Base-by-base conservation (phyloP, 2,797 vertebrate genomes). In the Kryptolebias ocellatus region DNA sequence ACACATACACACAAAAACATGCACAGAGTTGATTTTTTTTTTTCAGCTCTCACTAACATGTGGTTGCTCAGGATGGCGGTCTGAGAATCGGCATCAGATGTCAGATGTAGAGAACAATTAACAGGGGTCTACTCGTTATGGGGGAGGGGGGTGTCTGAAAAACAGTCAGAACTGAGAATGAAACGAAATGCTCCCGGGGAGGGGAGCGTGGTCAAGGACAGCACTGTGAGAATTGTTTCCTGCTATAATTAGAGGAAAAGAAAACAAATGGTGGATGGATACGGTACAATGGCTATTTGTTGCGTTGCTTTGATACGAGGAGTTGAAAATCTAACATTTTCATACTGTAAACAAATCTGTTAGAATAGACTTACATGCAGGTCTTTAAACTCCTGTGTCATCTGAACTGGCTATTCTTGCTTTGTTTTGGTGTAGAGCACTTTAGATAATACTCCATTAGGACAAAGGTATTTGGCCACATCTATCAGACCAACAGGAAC, bases 21-120 rank as follows among this genome's bases (percentile, higher is more conserved):
- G 31, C 31, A 34, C 78, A 45, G 20, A 18, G 49, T 42, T 77
- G 61, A 74, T 83, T 82, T 83, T 60, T 59, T 68, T 81, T 83
- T 59, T 60, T 66, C 69, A 55, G 78, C 76, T 58, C 64, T 74
- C 56, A 55, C 71, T 83, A 84, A 90, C 87, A 85, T 83, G 86
- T 80, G 80, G 78, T 78, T 76, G 75, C 72, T 80, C 47, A 29
- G 75, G 82, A 80, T 52, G 80, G 70, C 71, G 64, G 67, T 69
- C 57, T 31, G 79, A 87, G 83, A 80, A 74, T 64, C 80, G 66
- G 71, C 80, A 75, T 86, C 76, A 83, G 79, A 84, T 81, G 78
- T 86, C 77, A 83, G 81, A 84, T 79, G 78, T 46, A 66, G 81
- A 63, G 80, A 81, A 88, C 82, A 87, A 91, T 88, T 89, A 90